phyloP scores from a whole-genome alignment of 1,140 invertebrate species.

The Lerema accius region DNA sequence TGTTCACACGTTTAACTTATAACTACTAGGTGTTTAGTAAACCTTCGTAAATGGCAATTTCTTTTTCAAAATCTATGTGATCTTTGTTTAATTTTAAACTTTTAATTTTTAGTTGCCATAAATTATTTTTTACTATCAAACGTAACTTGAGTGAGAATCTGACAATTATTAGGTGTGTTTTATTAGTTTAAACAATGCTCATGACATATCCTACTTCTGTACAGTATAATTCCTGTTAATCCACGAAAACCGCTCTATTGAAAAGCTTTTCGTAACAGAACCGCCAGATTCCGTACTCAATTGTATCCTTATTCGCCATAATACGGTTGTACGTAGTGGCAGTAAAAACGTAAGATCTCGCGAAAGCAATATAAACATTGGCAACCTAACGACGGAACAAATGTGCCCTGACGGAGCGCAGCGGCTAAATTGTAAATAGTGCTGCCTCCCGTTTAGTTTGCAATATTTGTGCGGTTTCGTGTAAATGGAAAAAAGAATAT shows the following conservation, averaged over 20 bases:
- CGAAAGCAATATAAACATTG: slow-evolving; percentile 72
- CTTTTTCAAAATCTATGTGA: not conserved
- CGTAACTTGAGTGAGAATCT: too few relatives aligned
- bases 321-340: slow-evolving; percentile 40
- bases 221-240: too few relatives aligned
- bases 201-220: too few relatives aligned
- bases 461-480: slow-evolving; percentile 78
- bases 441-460: slow-evolving; percentile 75
- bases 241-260: too few relatives aligned
- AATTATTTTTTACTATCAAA: too few relatives aligned
- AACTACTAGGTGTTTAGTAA: not conserved
- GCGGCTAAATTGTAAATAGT: slow-evolving; percentile 76
- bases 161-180: too few relatives aligned
- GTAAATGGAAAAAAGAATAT: slow-evolving; percentile 76
- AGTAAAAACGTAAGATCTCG: slow-evolving; percentile 55
- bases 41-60: not conserved
- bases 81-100: too few relatives aligned
- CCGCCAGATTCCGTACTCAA: not conserved
- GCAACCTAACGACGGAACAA: slow-evolving; percentile 67
- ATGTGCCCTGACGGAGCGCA: slow-evolving; percentile 70
- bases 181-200: too few relatives aligned
- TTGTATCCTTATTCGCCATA: slow-evolving; percentile 22
- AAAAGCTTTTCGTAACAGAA: not conserved
- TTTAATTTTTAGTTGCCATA: too few relatives aligned
- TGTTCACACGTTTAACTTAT: slow-evolving; percentile 13